phyloP scores from a whole-genome alignment of 2,113 vertebrate genomes.

The Genyomyrus donnyi region DNA sequence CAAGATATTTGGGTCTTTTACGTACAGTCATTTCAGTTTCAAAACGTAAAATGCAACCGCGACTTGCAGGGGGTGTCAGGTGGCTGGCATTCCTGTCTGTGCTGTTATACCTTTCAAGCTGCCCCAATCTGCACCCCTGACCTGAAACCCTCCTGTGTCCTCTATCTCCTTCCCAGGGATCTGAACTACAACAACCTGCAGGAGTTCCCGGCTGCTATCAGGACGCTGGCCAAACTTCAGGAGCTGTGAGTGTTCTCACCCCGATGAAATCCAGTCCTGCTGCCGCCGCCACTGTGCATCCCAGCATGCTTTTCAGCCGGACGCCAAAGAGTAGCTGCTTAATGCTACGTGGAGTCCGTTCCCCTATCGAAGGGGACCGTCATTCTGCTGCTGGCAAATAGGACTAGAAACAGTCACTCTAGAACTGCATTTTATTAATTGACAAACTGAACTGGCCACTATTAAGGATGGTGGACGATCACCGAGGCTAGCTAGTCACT shows the following conservation, averaged over 20 bases:
- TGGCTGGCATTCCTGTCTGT: neutral
- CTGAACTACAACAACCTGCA: constrained; percentile 86
- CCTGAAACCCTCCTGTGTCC: neutral
- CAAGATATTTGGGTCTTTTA: neutral
- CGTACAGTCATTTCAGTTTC: neutral
- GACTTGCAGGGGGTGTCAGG: neutral
- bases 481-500: neutral
- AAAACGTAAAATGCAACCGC: neutral
- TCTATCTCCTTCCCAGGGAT: constrained; percentile 64
- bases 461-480: neutral
- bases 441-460: neutral
- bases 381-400: neutral
- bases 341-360: constrained; percentile 24
- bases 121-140: neutral
- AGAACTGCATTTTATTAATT: neutral
- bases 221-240: constrained; percentile 82
- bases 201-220: constrained; percentile 85
- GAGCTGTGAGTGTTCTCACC: constrained; percentile 74
- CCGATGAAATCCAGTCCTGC: neutral
- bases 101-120: neutral
- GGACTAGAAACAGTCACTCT: neutral
- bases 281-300: constrained; percentile 37
- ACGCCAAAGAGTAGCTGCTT: constrained; percentile 54
- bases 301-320: constrained; percentile 56
- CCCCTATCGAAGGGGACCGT: neutral